Evolutionary conservation across 2,888 invertebrate species (phyloP).

Genomic region (Oxystoma pomonae): DNA sequence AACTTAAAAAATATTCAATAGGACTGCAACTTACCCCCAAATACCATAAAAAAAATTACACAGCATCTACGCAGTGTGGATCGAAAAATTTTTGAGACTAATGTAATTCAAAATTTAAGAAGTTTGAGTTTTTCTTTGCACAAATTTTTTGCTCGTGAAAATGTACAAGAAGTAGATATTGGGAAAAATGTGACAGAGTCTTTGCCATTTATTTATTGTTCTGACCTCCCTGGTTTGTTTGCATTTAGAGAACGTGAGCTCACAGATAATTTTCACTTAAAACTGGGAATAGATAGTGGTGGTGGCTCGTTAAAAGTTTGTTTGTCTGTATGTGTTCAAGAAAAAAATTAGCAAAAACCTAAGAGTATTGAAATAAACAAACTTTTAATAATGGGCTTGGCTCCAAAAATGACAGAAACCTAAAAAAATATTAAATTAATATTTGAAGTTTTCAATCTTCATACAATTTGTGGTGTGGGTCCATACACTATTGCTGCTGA

Average conservation of each 20-base stretch:
- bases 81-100: not conserved
- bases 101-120: not conserved
- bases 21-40: not conserved
- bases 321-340: not conserved
- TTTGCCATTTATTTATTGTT: not conserved
- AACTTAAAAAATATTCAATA: not conserved
- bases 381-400: not conserved
- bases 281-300: not conserved
- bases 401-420: not conserved
- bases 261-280: not conserved
- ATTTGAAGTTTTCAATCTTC: not conserved
- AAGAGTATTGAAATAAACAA: not conserved
- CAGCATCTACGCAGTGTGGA: not conserved
- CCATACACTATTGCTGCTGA: not conserved
- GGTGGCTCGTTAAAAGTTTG: not conserved
- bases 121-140: not conserved
- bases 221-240: not conserved
- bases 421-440: not conserved
- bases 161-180: no score
- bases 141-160: not conserved
- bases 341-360: not conserved
- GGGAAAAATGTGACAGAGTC: no score
- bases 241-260: not conserved
- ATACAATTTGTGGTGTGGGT: not conserved
- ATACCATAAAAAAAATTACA: not conserved